Evolutionary conservation across 2,888 invertebrate species (phyloP), one percentile per base, ranked within the genome.

Genomic region (Chymomyza caudatula): DNA sequence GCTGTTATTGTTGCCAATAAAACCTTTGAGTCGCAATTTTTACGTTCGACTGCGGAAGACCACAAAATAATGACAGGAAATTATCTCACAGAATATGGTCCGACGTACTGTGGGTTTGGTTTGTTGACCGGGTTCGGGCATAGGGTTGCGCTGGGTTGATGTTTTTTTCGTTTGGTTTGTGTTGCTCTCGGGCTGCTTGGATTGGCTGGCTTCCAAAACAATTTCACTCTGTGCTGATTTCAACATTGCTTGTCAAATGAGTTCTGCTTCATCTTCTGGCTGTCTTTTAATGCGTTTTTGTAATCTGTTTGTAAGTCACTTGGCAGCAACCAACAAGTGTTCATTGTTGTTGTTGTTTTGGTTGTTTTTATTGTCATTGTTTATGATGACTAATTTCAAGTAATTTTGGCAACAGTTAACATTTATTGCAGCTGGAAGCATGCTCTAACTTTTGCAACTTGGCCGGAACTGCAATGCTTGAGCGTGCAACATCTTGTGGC

Each of bases 41-140:
- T 78, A 80, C 80, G 85, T 87, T 87, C 84, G 80, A 79, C 86
- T 87, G 88, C 86, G 87, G 88, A 85, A 87, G 84, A 88, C 87
- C 88, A 85, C 88, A 87, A 87, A 87, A 87, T 87, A 87, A 87
- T 87, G 88, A 88, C 87, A 88, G 87, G 87, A 88, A 87, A 87
- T 87, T 87, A 87, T 87, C 88, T 87, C 87, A 73, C 84, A 82
- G 85, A 73, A 85, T 73, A 75, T 76, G 74, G 69, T 69, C 60
- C 29, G 11, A 37, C 11, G 29, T 37, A 37, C 29, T 37, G 67
- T 49, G 54, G 49, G 25, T 55, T 59, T 6, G 4, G 51, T 51
- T 17, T 15, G 44, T 47, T 17, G 37, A 37, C 37, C 5, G 37
- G 37, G 37, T 37, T 37, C 11, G 59, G 15, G 11, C 22, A 19